Evolutionary conservation across 2,113 vertebrate genomes (phyloP), one percentile per base, ranked within the genome.

Genomic region (Ceuthmochares aereus): DNA sequence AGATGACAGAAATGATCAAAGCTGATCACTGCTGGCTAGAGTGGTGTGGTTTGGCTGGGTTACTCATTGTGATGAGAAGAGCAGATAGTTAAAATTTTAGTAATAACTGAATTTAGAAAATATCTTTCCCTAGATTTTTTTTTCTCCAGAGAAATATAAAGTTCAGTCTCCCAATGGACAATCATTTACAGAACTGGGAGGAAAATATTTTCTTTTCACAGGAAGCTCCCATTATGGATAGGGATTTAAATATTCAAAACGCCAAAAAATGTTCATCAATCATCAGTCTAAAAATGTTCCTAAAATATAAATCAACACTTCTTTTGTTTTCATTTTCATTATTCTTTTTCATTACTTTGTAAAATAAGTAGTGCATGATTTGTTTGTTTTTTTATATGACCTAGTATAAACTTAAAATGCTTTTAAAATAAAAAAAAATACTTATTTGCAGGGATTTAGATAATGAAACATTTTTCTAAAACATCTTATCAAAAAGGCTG

Each of bases 171-270:
- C 66, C 36, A 16, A 12, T 49, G n/a, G 64, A 68, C 22, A 23
- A 0, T 64, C 16, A 52, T 59, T 13, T 87, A 55, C 3, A 74
- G 20, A 75, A 84, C 26, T 21, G 19, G 16, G 52, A 81, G 13
- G 12, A 78, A 94, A 87, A 52, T 9, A 13, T 91, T 70, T 94
- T 68, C 23, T 87, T 60, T 49, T 70, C 45, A 42, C 52, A 78
- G 32, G 32, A 82, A 75, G 4, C 58, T 89, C 29, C n/a, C 29
- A 29, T 75, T 94, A 77, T 93, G 52, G 67, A 22, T 21, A 21
- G 54, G 12, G 77, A 84, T 84, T 49, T 59, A 91, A 89, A 87
- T 78, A 91, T 68, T 67, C 26, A 91, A 91, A 87, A 84, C 43
- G 10, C 15, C 12, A 82, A 84, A 77, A 70, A 18, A 43, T 4